Evolutionary conservation across 2,888 invertebrate genomes (phyloP).

Genomic region (Dexiosoma caninum): DNA sequence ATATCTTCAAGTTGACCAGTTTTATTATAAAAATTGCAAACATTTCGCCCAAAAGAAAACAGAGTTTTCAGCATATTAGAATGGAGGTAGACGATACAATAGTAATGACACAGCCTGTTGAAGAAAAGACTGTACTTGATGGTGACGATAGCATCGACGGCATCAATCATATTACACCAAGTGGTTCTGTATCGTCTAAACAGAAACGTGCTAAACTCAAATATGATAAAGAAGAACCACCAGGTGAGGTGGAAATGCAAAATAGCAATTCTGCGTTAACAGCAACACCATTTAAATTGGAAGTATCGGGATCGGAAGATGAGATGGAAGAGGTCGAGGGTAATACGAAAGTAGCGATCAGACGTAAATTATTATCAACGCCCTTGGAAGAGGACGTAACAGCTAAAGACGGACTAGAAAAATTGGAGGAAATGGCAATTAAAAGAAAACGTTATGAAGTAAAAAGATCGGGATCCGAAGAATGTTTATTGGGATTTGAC

Average conservation of each 20-base stretch:
- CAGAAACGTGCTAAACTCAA: slow-evolving; percentile 56
- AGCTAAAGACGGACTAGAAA: slow-evolving; percentile 48
- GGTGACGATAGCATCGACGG: slow-evolving; percentile 7
- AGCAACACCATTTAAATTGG: slow-evolving; percentile 61
- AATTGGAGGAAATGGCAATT: slow-evolving; percentile 43
- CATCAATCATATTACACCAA: slow-evolving; percentile 33
- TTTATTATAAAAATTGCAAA: slow-evolving; percentile 63
- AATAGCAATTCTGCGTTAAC: slow-evolving; percentile 53
- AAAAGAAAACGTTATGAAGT: slow-evolving; percentile 64
- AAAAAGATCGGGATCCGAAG: slow-evolving; percentile 63
- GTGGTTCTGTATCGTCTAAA: slow-evolving; percentile 37
- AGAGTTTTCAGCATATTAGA: slow-evolving; percentile 70
- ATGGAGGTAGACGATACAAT: slow-evolving; percentile 70
- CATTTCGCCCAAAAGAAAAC: slow-evolving; percentile 71
- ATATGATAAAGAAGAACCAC: slow-evolving; percentile 53
- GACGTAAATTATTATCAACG: slow-evolving; percentile 52
- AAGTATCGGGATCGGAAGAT: slow-evolving; percentile 62
- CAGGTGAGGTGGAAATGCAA: slow-evolving; percentile 20
- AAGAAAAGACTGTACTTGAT: slow-evolving; percentile 53
- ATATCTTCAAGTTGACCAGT: slow-evolving; percentile 10
- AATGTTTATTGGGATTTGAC: slow-evolving; percentile 66
- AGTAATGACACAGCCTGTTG: slow-evolving; percentile 49
- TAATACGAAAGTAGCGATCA: slow-evolving; percentile 20
- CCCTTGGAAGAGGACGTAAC: slow-evolving; percentile 32
- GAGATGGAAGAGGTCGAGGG: slow-evolving; percentile 28